Evolutionary conservation across 2,113 vertebrate species (phyloP), one percentile per base, ranked within the genome.

Genomic region (Tonatia bakeri): DNA sequence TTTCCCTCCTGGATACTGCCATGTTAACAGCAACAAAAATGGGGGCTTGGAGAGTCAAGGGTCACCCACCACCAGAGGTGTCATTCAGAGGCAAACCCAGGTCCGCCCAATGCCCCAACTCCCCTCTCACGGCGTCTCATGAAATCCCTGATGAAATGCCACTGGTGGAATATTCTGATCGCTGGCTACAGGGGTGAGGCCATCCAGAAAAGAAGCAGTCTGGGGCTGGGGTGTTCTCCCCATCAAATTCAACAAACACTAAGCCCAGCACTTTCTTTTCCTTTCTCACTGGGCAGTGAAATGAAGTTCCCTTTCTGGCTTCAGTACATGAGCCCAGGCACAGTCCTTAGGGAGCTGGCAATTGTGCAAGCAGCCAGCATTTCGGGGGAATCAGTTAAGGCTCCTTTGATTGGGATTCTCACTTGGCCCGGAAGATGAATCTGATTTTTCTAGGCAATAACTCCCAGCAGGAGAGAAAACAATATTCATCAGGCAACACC

Each of bases 101-200:
- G 64, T 12, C 43, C 7, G 31, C n/a, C 84, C 28, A 13, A 26
- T 4, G 72, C 11, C 61, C 24, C 31, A 16, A 14, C 31, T 17
- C 38, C 43, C 56, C 36, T 82, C 61, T 47, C 38, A 7, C 24
- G 65, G 17, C 28, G 70, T 7, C 45, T 45, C 1, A 7, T 2
- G 9, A 73, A 33, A 45, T 45, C 43, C 31, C 75, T 40, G 28
- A 28, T n/a, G 17, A 67, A 54, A 33, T 8, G 67, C 28, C 8
- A 0, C 52, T 1, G 16, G 11, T 0, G 3, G 19, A 19, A 28
- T 1, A 0, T 43, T 26, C 56, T 22, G 7, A 12, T 52, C 7
- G n/a, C 26, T 38, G 54, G 1, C 28, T 1, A 7, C 45, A 47
- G 24, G 40, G 20, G 7, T 0, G 6, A 28, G 33, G 31, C 9